Base-by-base conservation (phyloP, 2,888 invertebrate species). In the Trichogramma evanescens region DNA sequence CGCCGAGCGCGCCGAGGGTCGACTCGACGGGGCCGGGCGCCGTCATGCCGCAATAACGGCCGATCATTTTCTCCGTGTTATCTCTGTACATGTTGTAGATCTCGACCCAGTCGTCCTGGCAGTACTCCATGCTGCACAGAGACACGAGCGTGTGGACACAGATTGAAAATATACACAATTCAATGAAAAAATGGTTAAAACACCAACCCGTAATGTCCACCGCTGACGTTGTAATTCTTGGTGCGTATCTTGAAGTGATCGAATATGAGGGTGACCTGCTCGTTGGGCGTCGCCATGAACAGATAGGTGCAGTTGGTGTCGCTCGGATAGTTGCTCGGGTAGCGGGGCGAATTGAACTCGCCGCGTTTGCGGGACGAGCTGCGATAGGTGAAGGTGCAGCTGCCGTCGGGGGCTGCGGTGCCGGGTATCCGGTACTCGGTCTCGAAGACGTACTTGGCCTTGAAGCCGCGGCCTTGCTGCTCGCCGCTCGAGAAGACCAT, bases 21-120 rank as follows among this genome's bases (percentile, higher is more conserved):
- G 95, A 95, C 79, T 95, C 92, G 70, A 95, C 88, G 50, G 98
- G 98, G 51, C 97, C 98, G 8, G 98, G 98, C 57, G 93, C 89
- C 65, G 92, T 89, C 71, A 84, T 83, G 65, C 91, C 89, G 80
- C 98, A 98, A 83, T 95, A 97, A 66, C 94, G 87, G 54, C 94
- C 95, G 66, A 95, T 86, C 72, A 93, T 83, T 72, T 89, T 89
- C 74, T 91, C 90, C 65, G 88, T 86, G 63, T 88, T 86, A 78
- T 91, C 91, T 67, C 88, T 85, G 72, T 91, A 93, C 72, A 92
- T 84, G 80, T 94, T 93, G 83, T 91, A 94, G 73, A 95, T 89
- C 80, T 95, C 95, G 72, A 95, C 82, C 93, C 93, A 95, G 80
- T 95, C 95, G 79, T 95, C 93, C 78, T 87, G 89, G 80, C 95